Base-by-base conservation (phyloP, 2,797 vertebrate species). In the Falco biarmicus region DNA sequence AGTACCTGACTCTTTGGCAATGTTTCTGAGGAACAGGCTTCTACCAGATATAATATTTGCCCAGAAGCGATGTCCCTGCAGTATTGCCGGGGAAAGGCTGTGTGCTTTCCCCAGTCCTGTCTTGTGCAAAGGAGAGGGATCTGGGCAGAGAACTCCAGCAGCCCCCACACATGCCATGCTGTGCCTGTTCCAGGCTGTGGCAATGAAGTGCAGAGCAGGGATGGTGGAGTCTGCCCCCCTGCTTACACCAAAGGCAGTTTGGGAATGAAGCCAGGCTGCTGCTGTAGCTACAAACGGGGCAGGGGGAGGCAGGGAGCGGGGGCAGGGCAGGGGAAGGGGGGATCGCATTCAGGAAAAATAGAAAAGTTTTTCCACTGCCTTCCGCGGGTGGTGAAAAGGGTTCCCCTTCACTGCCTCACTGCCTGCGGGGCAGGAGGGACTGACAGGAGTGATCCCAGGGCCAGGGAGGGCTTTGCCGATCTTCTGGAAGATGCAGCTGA, bases 221-320 rank as follows among this genome's bases (percentile, higher is more conserved):
- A 76, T 5, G 2, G 5, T 5, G 3, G 16, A 56, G 9, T 31
- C 50, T 28, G 8, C 2, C 2, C 4, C 45, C 28, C 34, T 71
- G 51, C 1, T 4, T 4, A 32, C 90, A 74, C n/a, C 60, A 29
- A 8, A 22, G 9, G 15, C 7, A 5, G 15, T 28, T 43, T 70
- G 51, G 51, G 28, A 82, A 59, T 6, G 8, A 88, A 75, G 24
- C 10, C 63, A 76, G 59, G 84, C 54, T 63, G 68, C 53, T 86
- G 48, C 48, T 66, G n/a, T 31, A 73, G 51, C 56, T 39, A 28
- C 50, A 37, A 8, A 47, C 5, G n/a, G 18, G 1, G 22, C 7
- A 8, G 19, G 1, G 39, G 39, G 39, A 41, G 39, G 39, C 39
- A 41, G 39, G 39, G 39, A 41, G 39, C 5, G 4, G 41, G 17